A percentile compares a stretch with the other conserved stretches of the same genome.
These are phyloP conservation scores for Urocolius indicus DNA, from an alignment of 2,113 vertebrate genomes.

Conservation along the genomic window DNA sequence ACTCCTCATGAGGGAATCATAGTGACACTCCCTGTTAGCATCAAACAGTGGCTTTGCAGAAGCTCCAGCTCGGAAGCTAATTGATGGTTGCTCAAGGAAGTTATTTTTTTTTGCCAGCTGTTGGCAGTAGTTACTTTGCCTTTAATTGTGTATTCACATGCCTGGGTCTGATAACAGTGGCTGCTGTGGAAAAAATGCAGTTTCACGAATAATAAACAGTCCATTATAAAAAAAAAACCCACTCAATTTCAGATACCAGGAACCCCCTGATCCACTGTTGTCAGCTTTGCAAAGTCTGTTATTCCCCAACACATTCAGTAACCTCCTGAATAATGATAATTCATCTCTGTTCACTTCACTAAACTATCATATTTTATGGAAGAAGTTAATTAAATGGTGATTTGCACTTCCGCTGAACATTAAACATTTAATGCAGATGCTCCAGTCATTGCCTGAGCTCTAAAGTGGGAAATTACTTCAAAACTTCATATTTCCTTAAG, in stretches of 20 bases:
- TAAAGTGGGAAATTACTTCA: slow-evolving; percentile 65
- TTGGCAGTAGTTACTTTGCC: slow-evolving; percentile 33
- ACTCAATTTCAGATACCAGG: neutral
- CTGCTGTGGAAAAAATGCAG: neutral
- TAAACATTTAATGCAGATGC: slow-evolving; percentile 73
- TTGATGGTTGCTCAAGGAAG: neutral
- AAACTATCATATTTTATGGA: slow-evolving; percentile 69
- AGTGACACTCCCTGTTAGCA: neutral
- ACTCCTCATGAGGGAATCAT: neutral
- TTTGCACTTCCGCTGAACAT: slow-evolving; percentile 69
- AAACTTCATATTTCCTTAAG: slow-evolving; percentile 71
- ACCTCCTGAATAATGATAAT: slow-evolving; percentile 52
- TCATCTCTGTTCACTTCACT: slow-evolving; percentile 66
- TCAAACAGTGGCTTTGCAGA: neutral
- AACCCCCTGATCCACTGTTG: neutral
- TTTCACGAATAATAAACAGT: slow-evolving; percentile 21
- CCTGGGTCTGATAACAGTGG: neutral
- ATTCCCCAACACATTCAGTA: neutral
- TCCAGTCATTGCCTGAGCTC: slow-evolving; percentile 59
- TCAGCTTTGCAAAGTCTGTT: slow-evolving; percentile 4
- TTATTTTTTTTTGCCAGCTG: slow-evolving; percentile 21
- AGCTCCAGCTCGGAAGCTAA: neutral
- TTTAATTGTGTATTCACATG: slow-evolving; percentile 17
- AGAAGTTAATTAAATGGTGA: slow-evolving; percentile 73
- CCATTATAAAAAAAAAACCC: neutral